Percentiles rank a stretch among this genome's conserved stretches.
These are phyloP conservation scores for Pinctada fucata DNA, from an alignment of 2,888 invertebrate species.

Conservation along the genomic window DNA sequence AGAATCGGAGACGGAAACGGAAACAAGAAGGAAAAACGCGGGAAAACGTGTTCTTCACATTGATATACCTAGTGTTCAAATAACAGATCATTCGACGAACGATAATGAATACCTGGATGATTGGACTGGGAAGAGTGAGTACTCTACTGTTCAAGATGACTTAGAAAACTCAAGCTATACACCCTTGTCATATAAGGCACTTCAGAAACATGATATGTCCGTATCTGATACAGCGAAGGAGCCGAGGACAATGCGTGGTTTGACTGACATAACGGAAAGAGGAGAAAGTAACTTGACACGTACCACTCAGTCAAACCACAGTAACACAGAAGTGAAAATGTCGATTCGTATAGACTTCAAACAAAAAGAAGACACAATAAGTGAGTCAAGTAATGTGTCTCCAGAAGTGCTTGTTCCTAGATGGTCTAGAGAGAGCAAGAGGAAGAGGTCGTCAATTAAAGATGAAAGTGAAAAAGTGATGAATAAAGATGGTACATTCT, in stretches of 20 bases:
- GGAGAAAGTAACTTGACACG: slow-evolving; percentile 31
- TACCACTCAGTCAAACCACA: slow-evolving; percentile 21
- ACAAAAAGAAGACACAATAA: slow-evolving; percentile 25
- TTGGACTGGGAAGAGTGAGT: neutral
- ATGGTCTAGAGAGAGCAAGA: neutral
- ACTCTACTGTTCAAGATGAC: slow-evolving; percentile 18
- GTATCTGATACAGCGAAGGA: neutral
- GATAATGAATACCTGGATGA: neutral
- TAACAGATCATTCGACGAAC: neutral
- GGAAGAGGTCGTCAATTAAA: neutral
- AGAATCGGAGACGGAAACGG: too few species aligned
- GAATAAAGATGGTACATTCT: too few species aligned
- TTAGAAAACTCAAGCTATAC: neutral
- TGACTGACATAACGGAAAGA: slow-evolving; percentile 33
- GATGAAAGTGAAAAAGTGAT: neutral
- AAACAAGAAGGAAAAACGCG: neutral
- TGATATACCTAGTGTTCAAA: neutral
- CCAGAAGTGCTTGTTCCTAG: slow-evolving; percentile 10
- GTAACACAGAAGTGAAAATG: slow-evolving; percentile 32
- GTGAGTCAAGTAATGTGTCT: slow-evolving; percentile 16
- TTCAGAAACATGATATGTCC: slow-evolving; percentile 4
- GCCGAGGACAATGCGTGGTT: slow-evolving; percentile 7
- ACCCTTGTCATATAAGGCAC: slow-evolving; percentile 12
- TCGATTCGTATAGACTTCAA: slow-evolving; percentile 36
- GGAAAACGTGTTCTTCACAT: neutral